Base-by-base conservation (phyloP, 2,888 invertebrate species). In the Ypsolopha sequella region DNA sequence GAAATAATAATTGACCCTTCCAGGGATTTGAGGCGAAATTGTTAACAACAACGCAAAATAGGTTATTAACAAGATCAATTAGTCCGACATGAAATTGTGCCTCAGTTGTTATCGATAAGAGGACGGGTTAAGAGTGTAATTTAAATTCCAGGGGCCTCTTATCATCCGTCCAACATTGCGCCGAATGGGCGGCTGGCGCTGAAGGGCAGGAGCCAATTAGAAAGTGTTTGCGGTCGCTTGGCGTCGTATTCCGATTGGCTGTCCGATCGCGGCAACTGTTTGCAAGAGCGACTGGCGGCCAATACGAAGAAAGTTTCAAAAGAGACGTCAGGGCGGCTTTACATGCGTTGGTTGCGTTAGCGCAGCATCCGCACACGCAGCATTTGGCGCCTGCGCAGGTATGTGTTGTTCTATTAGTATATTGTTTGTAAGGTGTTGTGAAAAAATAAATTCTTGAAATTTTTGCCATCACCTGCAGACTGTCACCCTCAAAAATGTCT, bases 231-330 rank as follows among this genome's bases (percentile, higher is more conserved):
- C 92, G 94, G 52, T 96, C 96, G 0, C 84, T 97, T 45, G 97
- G 97, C 68, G 96, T 96, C 56, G 95, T 98, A 60, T 96, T 97
- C 77, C 94, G 97, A 57, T 90, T 98, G 62, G 94, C 97, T 2
- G 96, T 97, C 39, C 94, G 97, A 61, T 97, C 97, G 43, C 88
- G 96, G 6, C 74, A 94, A 41, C 70, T 96, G 41, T 96, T 96
- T 80, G 91, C 95, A 0, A 88, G 95, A 13, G 96, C 96, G 0
- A 96, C 95, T 0, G 95, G 94, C 7, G 95, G 95, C 0, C 93
- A 95, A 73, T 95, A 93, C 66, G 96, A 96, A 66, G 96, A 96
- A 65, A 93, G 93, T 63, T 97, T 97, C 69, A 87, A 92, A 8
- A 73, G 93, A 11, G 96, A 96, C 68, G 89, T 97, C 11, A 91